phyloP scores from a whole-genome alignment of 2,113 vertebrate genomes.

The Bolborhynchus lineola region DNA sequence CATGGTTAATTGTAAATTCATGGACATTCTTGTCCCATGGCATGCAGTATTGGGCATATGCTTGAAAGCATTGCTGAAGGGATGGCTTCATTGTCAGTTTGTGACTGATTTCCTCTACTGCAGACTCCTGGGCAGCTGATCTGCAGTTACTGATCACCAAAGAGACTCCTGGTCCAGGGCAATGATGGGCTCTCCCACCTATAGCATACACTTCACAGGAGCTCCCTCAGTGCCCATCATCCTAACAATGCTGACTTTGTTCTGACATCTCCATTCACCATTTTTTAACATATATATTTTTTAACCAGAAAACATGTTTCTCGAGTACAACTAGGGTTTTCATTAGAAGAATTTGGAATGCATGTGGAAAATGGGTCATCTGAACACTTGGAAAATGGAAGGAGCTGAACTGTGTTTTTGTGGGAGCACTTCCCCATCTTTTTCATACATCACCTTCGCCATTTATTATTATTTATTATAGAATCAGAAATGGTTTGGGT shows the following conservation, averaged over 20 bases:
- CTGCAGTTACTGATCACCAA: background rate
- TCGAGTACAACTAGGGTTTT: background rate
- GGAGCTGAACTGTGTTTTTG: background rate
- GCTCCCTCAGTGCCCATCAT: background rate
- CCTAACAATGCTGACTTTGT: background rate
- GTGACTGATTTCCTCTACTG: background rate
- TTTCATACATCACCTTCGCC: background rate
- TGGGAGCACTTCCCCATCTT: background rate
- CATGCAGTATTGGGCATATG: background rate
- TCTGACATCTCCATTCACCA: background rate
- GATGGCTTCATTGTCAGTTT: background rate
- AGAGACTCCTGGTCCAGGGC: background rate
- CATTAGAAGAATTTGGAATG: background rate
- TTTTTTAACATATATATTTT: background rate
- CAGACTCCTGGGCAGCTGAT: background rate
- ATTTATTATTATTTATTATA: background rate
- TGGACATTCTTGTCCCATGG: rapidly evolving
- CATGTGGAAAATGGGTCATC: background rate
- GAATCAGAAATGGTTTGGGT: background rate
- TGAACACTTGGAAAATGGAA: background rate
- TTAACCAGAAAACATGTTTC: rapidly evolving
- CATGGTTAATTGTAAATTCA: background rate
- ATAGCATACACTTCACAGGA: background rate
- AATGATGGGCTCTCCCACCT: background rate
- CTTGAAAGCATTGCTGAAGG: background rate